Conservation (phyloP, 2,888 invertebrate species). For the Nymphalis polychloros region DNA sequence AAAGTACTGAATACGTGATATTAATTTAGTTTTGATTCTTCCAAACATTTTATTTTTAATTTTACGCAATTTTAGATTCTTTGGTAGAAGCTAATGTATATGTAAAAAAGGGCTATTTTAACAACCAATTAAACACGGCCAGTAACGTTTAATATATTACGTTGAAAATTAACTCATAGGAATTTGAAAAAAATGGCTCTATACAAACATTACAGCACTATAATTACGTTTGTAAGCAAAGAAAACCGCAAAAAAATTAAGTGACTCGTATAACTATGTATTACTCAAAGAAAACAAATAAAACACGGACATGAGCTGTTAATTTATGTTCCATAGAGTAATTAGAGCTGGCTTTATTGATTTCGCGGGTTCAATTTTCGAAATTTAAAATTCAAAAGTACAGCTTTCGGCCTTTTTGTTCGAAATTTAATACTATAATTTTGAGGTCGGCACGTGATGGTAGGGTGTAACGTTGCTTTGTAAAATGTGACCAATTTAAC, state of each 20-base stretch:
- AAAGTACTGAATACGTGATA: no score
- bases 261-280: conserved; percentile 41
- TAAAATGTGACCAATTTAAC: conserved; percentile 59
- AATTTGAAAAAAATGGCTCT: conserved; percentile 21
- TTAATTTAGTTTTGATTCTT: no score
- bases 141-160: conserved; percentile 3
- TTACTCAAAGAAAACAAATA: conserved; percentile 52
- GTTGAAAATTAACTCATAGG: not conserved
- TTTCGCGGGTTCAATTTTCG: conserved; percentile 50
- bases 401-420: conserved; percentile 59
- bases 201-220: conserved; percentile 28
- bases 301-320: conserved; percentile 63
- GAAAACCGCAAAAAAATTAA: conserved; percentile 50
- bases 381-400: conserved; percentile 49
- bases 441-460: conserved; percentile 61
- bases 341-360: conserved; percentile 61
- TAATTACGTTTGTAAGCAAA: conserved; percentile 39
- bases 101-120: no score
- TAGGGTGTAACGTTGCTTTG: conserved; percentile 56
- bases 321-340: conserved; percentile 60
- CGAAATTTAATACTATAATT: conserved; percentile 63
- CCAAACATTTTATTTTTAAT: no score
- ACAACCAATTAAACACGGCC: not conserved
- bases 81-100: no score
- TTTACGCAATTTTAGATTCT: no score